These are phyloP conservation scores for Kuschelorhynchus macadamiae DNA, from an alignment of 2,888 invertebrate species.

Conservation along the genomic window DNA sequence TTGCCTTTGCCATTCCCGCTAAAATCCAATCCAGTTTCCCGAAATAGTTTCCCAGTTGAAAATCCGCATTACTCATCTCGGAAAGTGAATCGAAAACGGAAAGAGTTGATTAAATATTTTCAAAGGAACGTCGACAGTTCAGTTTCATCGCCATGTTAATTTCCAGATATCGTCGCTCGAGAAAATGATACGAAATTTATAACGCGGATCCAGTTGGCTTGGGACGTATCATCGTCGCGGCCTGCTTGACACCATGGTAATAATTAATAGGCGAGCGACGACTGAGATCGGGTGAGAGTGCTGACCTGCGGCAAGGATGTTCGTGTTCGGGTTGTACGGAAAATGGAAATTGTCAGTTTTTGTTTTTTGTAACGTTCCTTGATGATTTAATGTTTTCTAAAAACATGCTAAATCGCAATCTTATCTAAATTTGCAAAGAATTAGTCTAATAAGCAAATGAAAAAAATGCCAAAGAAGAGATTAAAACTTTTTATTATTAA, in stretches of 20 bases:
- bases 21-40: too few relatives aligned
- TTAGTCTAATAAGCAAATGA: too few relatives aligned
- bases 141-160: conserved; percentile 58
- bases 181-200: conserved; percentile 14
- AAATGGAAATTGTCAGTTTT: too few relatives aligned
- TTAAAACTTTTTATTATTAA: too few relatives aligned
- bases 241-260: conserved; percentile 32
- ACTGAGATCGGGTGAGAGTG: conserved; percentile 20
- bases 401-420: too few relatives aligned
- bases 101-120: conserved; percentile 39
- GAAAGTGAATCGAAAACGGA: conserved; percentile 22
- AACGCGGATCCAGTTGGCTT: neutral
- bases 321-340: conserved; percentile 9
- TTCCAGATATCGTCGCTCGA: conserved; percentile 51
- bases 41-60: conserved; percentile 7
- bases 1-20: too few relatives aligned
- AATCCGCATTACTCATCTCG: conserved; percentile 25
- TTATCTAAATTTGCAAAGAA: too few relatives aligned
- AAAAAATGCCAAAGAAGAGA: too few relatives aligned
- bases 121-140: conserved; percentile 55
- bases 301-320: conserved; percentile 18
- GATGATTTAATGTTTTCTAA: too few relatives aligned
- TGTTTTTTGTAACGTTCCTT: too few relatives aligned
- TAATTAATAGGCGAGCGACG: conserved; percentile 26
- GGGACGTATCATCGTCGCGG: conserved; percentile 21